Evolutionary conservation across 1,140 invertebrate species (phyloP).

Genomic region (Venturia canescens): DNA sequence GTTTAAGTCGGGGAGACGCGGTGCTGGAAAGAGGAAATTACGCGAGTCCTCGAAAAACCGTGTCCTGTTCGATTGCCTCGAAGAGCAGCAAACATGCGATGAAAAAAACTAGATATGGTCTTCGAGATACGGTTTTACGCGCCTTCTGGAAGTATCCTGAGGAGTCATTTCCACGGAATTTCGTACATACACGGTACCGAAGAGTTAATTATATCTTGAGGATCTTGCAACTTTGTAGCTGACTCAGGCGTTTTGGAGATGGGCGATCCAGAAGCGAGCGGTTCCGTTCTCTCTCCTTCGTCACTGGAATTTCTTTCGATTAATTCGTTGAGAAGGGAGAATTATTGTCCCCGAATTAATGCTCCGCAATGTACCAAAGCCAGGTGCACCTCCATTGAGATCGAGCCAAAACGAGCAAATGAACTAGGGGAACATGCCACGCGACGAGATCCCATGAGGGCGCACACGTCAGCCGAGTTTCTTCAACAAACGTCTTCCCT

Average conservation of each 20-base stretch:
- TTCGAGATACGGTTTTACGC: constrained; percentile 32
- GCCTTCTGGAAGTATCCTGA: neutral
- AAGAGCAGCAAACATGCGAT: constrained; percentile 4
- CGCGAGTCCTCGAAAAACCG: neutral
- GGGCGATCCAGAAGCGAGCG: neutral
- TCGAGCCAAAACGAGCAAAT: too few species aligned
- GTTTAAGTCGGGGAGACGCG: neutral
- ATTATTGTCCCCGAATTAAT: too few species aligned
- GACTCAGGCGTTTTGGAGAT: neutral
- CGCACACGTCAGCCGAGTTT: neutral
- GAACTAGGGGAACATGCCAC: neutral
- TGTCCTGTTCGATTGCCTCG: neutral
- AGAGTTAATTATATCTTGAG: constrained; percentile 41
- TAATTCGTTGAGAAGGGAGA: too few species aligned
- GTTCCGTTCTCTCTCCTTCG: too few species aligned
- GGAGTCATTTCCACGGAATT: constrained; percentile 21
- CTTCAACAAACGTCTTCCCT: neutral
- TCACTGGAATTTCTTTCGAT: too few species aligned
- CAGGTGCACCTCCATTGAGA: constrained; percentile 6
- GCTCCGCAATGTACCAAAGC: neutral
- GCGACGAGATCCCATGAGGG: constrained; percentile 29
- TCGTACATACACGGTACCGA: constrained; percentile 33
- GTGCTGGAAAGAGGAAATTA: neutral
- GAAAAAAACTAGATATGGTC: too few species aligned
- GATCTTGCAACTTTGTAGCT: constrained; percentile 25